phyloP scores from a whole-genome alignment of 2,113 vertebrate genomes.

The Peucedramus taeniatus region DNA sequence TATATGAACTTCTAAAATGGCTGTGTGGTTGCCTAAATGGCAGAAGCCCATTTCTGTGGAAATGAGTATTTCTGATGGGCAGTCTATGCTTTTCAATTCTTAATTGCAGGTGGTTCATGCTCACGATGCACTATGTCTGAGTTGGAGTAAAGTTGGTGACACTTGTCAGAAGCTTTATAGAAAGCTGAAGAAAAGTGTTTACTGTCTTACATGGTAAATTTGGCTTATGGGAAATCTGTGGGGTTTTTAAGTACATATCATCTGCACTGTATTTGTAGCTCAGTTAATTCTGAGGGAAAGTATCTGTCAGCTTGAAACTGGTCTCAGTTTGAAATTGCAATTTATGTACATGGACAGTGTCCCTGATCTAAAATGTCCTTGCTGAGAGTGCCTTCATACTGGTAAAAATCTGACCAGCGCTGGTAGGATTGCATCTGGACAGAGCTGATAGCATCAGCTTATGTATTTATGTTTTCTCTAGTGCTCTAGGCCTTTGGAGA shows the following conservation, averaged over 20 bases:
- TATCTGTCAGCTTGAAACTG: background rate
- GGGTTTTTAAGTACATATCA: background rate
- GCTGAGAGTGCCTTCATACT: background rate
- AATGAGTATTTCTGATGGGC: background rate
- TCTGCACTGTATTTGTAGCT: background rate
- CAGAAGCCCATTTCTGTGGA: background rate
- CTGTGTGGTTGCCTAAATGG: background rate
- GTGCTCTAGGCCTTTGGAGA: background rate
- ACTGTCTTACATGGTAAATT: background rate
- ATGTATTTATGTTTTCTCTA: background rate
- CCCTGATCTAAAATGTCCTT: background rate
- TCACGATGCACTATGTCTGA: background rate
- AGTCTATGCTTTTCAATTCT: background rate
- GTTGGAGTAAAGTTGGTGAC: background rate
- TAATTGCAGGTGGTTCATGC: background rate
- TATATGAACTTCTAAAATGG: background rate
- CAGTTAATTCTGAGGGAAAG: background rate
- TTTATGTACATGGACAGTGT: background rate
- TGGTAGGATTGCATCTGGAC: background rate
- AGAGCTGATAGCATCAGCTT: background rate
- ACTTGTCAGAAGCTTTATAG: background rate
- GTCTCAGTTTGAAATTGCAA: background rate
- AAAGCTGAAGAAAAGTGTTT: background rate
- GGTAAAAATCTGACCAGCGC: background rate
- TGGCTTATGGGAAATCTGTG: background rate